phyloP scores from a whole-genome alignment of 2,888 invertebrate genomes.

The Celastrina argiolus region DNA sequence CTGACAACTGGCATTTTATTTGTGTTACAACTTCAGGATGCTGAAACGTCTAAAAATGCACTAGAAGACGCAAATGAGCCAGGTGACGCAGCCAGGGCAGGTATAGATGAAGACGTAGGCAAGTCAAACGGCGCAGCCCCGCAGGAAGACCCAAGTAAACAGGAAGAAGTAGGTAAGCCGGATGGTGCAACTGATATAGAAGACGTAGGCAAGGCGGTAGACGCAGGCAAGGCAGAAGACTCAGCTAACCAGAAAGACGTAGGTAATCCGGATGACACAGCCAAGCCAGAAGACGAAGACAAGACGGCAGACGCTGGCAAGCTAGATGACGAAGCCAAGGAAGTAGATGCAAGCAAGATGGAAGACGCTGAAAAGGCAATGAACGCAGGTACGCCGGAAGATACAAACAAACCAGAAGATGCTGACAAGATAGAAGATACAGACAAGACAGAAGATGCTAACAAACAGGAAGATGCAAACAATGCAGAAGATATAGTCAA shows the following conservation, averaged over 20 bases:
- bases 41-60: not conserved
- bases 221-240: not conserved
- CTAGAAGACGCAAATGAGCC: not conserved
- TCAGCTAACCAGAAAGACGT: not conserved
- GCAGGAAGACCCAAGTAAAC: not conserved
- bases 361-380: not conserved
- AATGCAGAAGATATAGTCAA: not conserved
- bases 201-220: not conserved
- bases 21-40: not conserved
- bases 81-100: not conserved
- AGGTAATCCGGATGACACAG: not conserved
- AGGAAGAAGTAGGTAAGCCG: not conserved
- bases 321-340: not conserved
- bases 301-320: not conserved
- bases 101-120: no score
- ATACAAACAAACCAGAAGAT: not conserved
- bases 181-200: no score
- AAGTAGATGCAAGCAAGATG: not conserved
- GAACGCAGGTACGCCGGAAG: not conserved
- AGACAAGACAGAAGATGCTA: not conserved
- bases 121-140: not conserved
- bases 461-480: not conserved
- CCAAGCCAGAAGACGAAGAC: not conserved
- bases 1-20: no score
- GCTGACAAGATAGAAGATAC: not conserved